These are phyloP conservation scores for Orchesella flavescens DNA, from an alignment of 2,888 invertebrate species.

Conservation along the genomic window DNA sequence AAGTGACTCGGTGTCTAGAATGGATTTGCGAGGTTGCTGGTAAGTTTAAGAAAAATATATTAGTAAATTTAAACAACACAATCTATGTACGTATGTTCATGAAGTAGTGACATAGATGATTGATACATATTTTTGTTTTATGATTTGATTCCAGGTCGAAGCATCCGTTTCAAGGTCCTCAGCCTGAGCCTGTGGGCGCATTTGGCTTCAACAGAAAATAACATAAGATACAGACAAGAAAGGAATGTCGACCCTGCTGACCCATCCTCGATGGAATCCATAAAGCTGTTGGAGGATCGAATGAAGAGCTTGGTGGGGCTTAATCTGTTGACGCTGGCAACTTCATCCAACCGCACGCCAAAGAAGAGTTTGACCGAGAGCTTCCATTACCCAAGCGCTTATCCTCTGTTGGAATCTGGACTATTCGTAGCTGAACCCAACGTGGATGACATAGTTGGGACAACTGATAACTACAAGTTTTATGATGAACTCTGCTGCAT, in stretches of 20 bases:
- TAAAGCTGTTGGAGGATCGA: too few species aligned
- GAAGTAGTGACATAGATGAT: too few species aligned
- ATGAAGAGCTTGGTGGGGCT: background rate
- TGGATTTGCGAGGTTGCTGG: background rate
- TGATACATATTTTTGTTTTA: too few species aligned
- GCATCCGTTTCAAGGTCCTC: conserved; percentile 6
- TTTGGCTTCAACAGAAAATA: conserved; percentile 13
- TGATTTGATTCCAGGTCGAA: background rate
- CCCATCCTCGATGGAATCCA: background rate
- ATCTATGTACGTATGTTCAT: too few species aligned
- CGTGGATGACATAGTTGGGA: conserved; percentile 9
- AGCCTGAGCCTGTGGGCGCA: conserved; percentile 11
- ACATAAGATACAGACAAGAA: background rate
- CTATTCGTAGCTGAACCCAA: background rate
- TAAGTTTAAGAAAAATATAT: too few species aligned
- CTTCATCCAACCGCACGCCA: background rate
- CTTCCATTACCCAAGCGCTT: conserved; percentile 7
- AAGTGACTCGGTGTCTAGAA: background rate
- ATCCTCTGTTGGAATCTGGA: conserved; percentile 24
- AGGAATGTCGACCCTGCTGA: background rate
- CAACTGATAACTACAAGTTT: conserved; percentile 45
- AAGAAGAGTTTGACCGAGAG: background rate
- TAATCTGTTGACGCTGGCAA: background rate
- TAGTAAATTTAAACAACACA: too few species aligned
- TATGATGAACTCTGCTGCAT: conserved; percentile 47